Percentiles rank a stretch among this genome's conserved stretches.
Conservation (phyloP, 2,113 vertebrate species). For the Camelus dromedarius region DNA sequence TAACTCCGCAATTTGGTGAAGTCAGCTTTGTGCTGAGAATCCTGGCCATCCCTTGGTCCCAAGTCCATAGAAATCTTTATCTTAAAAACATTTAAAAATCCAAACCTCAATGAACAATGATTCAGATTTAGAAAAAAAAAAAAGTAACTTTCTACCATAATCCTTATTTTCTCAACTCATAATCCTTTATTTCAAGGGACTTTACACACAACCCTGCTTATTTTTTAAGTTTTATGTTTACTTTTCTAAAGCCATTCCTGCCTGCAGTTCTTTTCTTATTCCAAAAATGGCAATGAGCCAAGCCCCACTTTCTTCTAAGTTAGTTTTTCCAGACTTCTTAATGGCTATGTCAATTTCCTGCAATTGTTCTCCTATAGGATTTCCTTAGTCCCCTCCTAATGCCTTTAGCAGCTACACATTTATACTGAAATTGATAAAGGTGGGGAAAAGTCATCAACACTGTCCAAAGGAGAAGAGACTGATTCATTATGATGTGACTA, state of each 20-base stretch:
- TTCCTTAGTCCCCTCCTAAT: conserved; percentile 85
- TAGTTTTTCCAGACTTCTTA: conserved; percentile 86
- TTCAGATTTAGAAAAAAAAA: not conserved
- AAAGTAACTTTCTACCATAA: not conserved
- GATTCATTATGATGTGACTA: conserved; percentile 71
- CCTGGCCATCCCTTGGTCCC: not conserved
- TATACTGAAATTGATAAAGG: conserved; percentile 66
- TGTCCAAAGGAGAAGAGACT: not conserved
- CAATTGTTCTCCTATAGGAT: conserved; percentile 89
- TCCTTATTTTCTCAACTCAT: not conserved
- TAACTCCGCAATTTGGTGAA: conserved; percentile 50
- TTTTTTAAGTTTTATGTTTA: conserved; percentile 58
- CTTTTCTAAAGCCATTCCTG: conserved; percentile 67
- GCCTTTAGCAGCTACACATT: conserved; percentile 77
- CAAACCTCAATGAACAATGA: not conserved
- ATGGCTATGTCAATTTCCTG: conserved; percentile 87
- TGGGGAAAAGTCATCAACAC: conserved; percentile 67
- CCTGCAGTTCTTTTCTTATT: conserved; percentile 68
- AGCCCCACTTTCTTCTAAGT: conserved; percentile 81
- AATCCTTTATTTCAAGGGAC: conserved; percentile 21
- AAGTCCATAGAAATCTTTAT: not conserved
- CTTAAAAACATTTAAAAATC: not conserved
- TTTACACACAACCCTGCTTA: not conserved
- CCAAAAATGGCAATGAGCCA: conserved; percentile 76
- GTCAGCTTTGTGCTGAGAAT: conserved; percentile 40